Conservation (phyloP, 2,888 invertebrate species). For the Calliphora vomitoria region DNA sequence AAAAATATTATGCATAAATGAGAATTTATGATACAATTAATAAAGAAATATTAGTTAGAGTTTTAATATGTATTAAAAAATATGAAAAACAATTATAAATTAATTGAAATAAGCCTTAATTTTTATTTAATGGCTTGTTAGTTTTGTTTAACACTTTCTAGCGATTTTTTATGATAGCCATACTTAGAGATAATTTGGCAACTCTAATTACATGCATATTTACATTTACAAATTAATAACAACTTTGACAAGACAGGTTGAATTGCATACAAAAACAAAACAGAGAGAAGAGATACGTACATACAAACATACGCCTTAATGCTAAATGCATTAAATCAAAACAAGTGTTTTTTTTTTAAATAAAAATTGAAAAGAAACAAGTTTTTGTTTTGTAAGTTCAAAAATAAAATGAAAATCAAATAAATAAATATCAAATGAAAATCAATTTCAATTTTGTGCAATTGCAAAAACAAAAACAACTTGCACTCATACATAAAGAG, state of each 20-base stretch:
- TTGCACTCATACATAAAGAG: neutral
- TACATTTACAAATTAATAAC: too few relatives aligned
- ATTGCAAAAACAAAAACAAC: constrained; percentile 15
- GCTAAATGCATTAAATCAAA: constrained; percentile 6
- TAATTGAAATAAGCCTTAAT: too few relatives aligned
- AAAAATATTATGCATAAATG: too few relatives aligned
- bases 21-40: too few relatives aligned
- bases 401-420: constrained; percentile 25
- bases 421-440: constrained; percentile 28
- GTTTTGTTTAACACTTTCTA: too few relatives aligned
- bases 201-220: neutral
- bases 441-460: constrained; percentile 9
- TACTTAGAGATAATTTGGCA: neutral
- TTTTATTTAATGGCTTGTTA: too few relatives aligned
- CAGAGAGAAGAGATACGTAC: neutral
- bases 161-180: neutral
- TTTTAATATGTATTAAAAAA: too few relatives aligned
- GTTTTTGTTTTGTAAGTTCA: constrained; percentile 32
- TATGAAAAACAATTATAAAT: too few relatives aligned
- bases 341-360: constrained; percentile 24
- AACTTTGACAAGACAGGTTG: neutral
- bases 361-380: constrained; percentile 21
- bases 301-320: neutral
- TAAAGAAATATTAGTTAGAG: too few relatives aligned
- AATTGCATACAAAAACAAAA: constrained; percentile 9